Evolutionary conservation across 1,140 invertebrate genomes (phyloP).

Genomic region (Lepidostoma basale): DNA sequence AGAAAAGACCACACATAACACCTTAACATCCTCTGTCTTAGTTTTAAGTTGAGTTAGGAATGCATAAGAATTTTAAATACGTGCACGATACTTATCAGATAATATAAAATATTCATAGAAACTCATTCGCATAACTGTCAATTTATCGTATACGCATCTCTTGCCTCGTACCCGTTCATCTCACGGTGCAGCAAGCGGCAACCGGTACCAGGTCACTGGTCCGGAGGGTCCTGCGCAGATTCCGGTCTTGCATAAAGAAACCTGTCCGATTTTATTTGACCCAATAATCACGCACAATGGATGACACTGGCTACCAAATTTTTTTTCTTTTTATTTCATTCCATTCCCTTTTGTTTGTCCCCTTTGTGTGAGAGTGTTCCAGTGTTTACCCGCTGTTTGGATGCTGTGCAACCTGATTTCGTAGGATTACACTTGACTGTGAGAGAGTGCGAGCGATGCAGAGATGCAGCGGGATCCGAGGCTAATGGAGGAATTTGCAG

Average conservation of each 20-base stretch:
- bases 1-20: too few species aligned
- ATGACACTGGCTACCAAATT: constrained; percentile 28
- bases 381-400: constrained; percentile 8
- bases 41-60: too few species aligned
- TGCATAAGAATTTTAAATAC: too few species aligned
- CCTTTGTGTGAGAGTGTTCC: constrained; percentile 17
- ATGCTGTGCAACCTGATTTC: constrained; percentile 7
- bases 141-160: too few species aligned
- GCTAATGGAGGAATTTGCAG: too few species aligned
- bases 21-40: too few species aligned
- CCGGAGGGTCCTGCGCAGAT: constrained; percentile 15
- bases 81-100: too few species aligned
- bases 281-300: constrained; percentile 36
- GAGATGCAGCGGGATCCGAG: not conserved
- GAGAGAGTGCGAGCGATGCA: constrained; percentile 5
- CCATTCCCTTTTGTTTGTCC: constrained; percentile 27
- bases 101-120: too few species aligned
- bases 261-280: constrained; percentile 35
- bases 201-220: not conserved
- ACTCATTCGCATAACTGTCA: too few species aligned
- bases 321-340: constrained; percentile 30
- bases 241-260: constrained; percentile 17
- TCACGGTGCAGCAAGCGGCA: constrained; percentile 6
- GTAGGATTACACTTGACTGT: constrained; percentile 5
- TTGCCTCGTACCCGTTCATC: not conserved